Conservation (phyloP, 2,888 invertebrate species). For the Disparrhopalites patrizii region DNA sequence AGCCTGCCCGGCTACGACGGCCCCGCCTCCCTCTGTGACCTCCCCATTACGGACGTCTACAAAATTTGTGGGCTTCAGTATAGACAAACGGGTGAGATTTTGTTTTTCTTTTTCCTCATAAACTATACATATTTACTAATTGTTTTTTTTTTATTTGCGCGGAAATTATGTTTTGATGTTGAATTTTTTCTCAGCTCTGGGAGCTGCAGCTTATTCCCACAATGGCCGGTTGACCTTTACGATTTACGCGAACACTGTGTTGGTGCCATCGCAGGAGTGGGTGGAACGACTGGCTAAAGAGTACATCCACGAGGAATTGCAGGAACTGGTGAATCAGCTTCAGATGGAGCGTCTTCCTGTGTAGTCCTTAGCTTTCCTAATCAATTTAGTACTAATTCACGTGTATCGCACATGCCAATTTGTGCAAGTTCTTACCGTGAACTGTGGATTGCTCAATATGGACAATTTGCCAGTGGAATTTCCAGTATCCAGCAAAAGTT, state of each 20-base stretch:
- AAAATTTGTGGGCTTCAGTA: constrained; percentile 42
- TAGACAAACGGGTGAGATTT: constrained; percentile 35
- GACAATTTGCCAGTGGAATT: too few species aligned
- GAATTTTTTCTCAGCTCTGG: constrained; percentile 19
- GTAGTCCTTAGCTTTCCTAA: too few species aligned
- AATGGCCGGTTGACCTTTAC: constrained; percentile 31
- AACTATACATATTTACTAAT: background rate
- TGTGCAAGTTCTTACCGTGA: too few species aligned
- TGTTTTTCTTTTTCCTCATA: too few species aligned
- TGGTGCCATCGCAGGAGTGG: constrained; percentile 22
- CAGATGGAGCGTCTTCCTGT: too few species aligned
- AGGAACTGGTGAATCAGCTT: constrained; percentile 16
- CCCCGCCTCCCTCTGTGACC: constrained; percentile 22
- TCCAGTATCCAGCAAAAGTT: too few species aligned
- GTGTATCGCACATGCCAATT: too few species aligned
- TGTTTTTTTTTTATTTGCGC: background rate
- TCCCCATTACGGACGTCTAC: constrained; percentile 33
- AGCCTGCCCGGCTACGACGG: constrained; percentile 33
- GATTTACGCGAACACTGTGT: constrained; percentile 32
- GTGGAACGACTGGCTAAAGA: constrained; percentile 21
- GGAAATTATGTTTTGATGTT: background rate
- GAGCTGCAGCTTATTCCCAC: constrained; percentile 32
- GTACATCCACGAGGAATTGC: constrained; percentile 29
- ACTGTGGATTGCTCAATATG: too few species aligned
- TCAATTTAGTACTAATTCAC: too few species aligned